Evolutionary conservation across 2,888 invertebrate genomes (phyloP).

Genomic region (Congeria kusceri): DNA sequence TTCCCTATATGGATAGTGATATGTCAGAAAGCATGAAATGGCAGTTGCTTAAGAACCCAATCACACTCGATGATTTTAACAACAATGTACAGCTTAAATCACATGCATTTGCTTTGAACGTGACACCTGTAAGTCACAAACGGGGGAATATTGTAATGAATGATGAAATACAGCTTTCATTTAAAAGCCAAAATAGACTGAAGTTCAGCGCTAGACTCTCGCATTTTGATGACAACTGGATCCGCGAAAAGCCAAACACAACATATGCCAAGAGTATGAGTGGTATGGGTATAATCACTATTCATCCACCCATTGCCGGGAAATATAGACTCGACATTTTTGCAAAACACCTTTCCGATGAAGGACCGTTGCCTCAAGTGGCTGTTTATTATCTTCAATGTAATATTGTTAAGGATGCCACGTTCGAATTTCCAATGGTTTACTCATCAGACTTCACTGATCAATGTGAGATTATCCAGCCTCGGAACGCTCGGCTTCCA

Average conservation of each 20-base stretch:
- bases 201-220: not conserved
- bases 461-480: not conserved
- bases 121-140: not conserved
- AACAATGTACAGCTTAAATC: not conserved
- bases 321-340: not conserved
- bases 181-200: not conserved
- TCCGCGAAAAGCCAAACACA: not conserved
- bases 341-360: not conserved
- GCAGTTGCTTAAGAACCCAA: not conserved
- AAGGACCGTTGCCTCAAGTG: not conserved
- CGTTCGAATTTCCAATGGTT: not conserved
- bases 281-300: not conserved
- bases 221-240: not conserved
- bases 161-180: not conserved
- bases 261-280: not conserved
- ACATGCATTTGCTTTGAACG: not conserved
- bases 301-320: not conserved
- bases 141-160: not conserved
- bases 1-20: constrained; percentile 64
- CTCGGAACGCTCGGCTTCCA: not conserved
- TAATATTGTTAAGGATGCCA: not conserved
- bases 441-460: not conserved
- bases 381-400: not conserved
- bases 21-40: constrained; percentile 27
- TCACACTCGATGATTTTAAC: not conserved